These are phyloP conservation scores for Piaya cayana DNA, from an alignment of 2,113 vertebrate genomes.

Conservation along the genomic window DNA sequence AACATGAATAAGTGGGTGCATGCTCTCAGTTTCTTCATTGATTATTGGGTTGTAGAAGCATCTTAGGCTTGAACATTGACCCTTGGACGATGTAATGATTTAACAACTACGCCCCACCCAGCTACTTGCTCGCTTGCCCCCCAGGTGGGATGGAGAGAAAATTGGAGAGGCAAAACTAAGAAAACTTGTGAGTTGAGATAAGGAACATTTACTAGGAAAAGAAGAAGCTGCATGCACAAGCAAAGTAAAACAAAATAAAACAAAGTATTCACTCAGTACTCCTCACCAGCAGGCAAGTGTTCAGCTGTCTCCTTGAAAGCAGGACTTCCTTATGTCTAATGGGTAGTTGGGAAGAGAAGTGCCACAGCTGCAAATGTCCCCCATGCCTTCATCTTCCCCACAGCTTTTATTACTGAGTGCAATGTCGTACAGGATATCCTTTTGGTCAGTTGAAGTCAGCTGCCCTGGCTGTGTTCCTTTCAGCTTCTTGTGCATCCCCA, in stretches of 20 bases:
- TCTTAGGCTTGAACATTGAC: neutral
- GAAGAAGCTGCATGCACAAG: too few species aligned
- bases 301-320: too few species aligned
- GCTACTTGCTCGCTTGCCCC: accelerated
- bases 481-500: neutral
- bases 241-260: too few species aligned
- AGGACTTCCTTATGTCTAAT: too few species aligned
- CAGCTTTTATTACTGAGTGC: neutral
- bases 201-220: too few species aligned
- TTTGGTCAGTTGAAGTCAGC: neutral
- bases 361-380: too few species aligned
- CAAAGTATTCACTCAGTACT: too few species aligned
- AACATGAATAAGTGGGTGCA: neutral
- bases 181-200: too few species aligned
- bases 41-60: neutral
- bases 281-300: too few species aligned
- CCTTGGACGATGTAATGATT: neutral
- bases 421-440: neutral
- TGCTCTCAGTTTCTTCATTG: neutral
- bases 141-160: neutral
- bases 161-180: neutral
- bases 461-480: neutral
- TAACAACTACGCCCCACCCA: neutral
- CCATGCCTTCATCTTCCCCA: neutral
- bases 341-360: too few species aligned